Conservation (phyloP, 1,140 invertebrate genomes). For the Tetramorium parvispinum region DNA sequence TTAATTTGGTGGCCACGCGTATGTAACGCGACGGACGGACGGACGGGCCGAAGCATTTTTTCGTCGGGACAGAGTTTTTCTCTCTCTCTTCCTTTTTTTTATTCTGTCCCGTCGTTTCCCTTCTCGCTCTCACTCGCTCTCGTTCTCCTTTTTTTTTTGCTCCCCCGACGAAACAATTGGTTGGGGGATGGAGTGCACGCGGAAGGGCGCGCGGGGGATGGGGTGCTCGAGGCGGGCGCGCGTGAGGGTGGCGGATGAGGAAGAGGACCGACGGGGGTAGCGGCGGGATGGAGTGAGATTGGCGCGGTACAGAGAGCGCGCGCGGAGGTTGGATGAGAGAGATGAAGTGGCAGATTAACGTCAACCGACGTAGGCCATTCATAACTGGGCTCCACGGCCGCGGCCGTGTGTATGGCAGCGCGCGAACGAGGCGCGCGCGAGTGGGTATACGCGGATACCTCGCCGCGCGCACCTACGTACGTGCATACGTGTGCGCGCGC, state of each 20-base stretch:
- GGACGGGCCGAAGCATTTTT: conserved; percentile 66
- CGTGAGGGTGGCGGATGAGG: conserved; percentile 11
- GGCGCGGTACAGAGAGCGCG: conserved; percentile 63
- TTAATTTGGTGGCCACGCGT: conserved; percentile 69
- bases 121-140: conserved; percentile 32
- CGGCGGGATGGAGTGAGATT: conserved; percentile 67
- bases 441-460: not conserved
- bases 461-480: not conserved
- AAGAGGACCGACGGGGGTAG: conserved; percentile 30
- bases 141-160: conserved; percentile 57
- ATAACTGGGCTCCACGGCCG: conserved; percentile 70
- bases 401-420: conserved; percentile 47
- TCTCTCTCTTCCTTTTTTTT: conserved; percentile 32
- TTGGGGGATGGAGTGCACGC: conserved; percentile 38
- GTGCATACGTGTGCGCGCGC: not conserved
- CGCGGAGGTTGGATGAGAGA: conserved; percentile 70
- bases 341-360: conserved; percentile 78
- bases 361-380: conserved; percentile 77
- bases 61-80: conserved; percentile 59
- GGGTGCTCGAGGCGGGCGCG: conserved; percentile 28
- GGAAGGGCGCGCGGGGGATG: conserved; percentile 20
- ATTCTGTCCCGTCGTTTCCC: not conserved
- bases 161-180: conserved; percentile 68
- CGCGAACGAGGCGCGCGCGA: not conserved
- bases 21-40: conserved; percentile 57